These are phyloP conservation scores for Dendrolimus pini DNA, from an alignment of 2,888 invertebrate species.

Conservation along the genomic window DNA sequence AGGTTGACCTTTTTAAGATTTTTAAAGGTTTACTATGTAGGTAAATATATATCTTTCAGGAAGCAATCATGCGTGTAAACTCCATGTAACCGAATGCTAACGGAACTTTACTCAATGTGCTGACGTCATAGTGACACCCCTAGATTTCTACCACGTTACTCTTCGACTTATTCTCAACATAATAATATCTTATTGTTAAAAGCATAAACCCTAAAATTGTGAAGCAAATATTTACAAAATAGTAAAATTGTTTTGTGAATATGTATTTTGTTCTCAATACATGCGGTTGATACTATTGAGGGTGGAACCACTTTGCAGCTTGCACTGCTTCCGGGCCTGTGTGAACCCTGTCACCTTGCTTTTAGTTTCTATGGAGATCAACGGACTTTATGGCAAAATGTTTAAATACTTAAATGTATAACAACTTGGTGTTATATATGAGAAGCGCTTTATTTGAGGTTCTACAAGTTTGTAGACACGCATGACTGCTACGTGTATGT, in stretches of 20 bases:
- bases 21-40: too few species aligned
- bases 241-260: constrained; percentile 2
- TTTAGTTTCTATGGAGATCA: constrained; percentile 49
- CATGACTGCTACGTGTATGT: too few species aligned
- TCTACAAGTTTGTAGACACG: too few species aligned
- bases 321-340: constrained; percentile 56
- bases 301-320: constrained; percentile 57
- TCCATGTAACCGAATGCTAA: constrained; percentile 35
- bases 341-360: constrained; percentile 60
- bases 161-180: background rate
- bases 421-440: too few species aligned
- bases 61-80: constrained; percentile 33
- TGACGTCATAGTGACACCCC: constrained; percentile 39
- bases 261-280: constrained; percentile 17
- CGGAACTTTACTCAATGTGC: constrained; percentile 49
- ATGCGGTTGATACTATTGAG: constrained; percentile 16
- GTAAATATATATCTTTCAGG: constrained; percentile 26
- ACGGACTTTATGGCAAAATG: constrained; percentile 26
- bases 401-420: constrained; percentile 4
- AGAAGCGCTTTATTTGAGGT: too few species aligned
- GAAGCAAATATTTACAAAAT: constrained; percentile 1
- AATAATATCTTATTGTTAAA: constrained; percentile 1
- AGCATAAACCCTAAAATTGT: constrained; percentile 14
- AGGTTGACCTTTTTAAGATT: too few species aligned
- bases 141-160: constrained; percentile 12